These are phyloP conservation scores for Callorhinus ursinus DNA, from an alignment of 2,113 vertebrate species.

Conservation along the genomic window DNA sequence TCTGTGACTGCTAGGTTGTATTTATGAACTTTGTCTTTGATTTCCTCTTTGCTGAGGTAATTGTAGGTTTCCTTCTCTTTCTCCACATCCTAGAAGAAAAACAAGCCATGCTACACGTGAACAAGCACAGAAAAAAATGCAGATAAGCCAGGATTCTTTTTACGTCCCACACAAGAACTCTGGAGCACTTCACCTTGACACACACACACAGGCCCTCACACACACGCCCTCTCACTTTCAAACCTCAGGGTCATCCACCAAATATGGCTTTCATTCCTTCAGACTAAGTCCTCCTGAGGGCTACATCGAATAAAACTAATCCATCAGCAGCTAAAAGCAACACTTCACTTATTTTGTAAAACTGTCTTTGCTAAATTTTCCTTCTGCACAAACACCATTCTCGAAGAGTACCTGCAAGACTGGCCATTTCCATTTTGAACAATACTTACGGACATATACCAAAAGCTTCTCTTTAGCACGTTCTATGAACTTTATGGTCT, in stretches of 20 bases:
- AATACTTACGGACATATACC: background rate
- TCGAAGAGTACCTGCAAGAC: background rate
- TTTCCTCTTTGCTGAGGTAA: conserved; percentile 94
- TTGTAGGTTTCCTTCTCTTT: conserved; percentile 91
- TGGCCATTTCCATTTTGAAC: background rate
- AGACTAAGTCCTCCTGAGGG: background rate
- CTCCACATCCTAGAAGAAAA: conserved; percentile 92
- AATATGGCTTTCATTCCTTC: background rate
- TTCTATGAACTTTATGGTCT: background rate
- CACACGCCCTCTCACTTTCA: background rate
- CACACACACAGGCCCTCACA: fast-evolving
- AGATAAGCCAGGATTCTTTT: conserved; percentile 28
- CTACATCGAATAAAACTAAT: background rate
- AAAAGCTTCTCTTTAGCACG: background rate
- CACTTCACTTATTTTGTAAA: background rate
- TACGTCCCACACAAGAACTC: background rate
- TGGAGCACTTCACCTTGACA: background rate
- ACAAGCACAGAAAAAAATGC: conserved; percentile 24
- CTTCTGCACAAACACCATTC: background rate
- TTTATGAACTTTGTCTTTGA: conserved; percentile 92
- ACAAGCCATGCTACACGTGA: conserved; percentile 53
- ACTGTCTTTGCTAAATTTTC: background rate
- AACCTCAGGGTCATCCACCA: background rate
- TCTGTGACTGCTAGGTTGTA: conserved; percentile 95
- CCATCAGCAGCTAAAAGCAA: background rate